A percentile compares a stretch with the other conserved stretches of the same genome.
Evolutionary conservation across 2,797 vertebrate species (phyloP).

Genomic region (Hydrocynus forskahlii): DNA sequence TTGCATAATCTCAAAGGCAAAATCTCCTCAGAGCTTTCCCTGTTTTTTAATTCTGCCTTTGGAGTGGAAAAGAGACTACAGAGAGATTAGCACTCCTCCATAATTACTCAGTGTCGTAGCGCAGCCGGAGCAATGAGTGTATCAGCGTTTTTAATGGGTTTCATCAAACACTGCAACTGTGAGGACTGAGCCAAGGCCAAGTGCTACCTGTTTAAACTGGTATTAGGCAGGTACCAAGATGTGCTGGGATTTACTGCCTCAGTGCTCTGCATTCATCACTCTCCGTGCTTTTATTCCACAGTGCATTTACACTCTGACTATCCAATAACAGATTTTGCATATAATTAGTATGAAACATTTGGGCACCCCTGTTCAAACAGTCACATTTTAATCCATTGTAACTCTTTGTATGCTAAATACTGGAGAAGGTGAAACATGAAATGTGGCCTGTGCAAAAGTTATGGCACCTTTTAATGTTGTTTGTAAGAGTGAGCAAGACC

Average conservation of each 20-base stretch:
- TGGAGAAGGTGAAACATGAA: no score
- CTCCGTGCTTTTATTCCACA: neutral
- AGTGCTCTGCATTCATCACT: neutral
- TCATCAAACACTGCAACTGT: neutral
- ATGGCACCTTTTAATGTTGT: no score
- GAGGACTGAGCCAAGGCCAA: neutral
- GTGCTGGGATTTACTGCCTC: constrained; percentile 17
- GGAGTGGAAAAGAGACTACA: neutral
- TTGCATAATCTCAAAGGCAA: neutral
- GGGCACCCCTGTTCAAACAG: no score
- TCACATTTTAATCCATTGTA: no score
- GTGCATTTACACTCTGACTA: no score
- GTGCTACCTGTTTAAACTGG: neutral
- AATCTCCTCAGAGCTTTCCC: neutral
- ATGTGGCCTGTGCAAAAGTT: no score
- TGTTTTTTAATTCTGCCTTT: neutral
- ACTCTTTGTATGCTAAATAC: no score
- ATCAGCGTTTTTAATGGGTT: neutral
- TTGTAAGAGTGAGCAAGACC: no score
- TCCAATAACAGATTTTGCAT: no score
- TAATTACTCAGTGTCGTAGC: neutral
- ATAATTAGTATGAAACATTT: no score
- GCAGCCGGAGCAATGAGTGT: no score
- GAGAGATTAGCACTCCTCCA: neutral
- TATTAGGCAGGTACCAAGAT: neutral